phyloP scores from a whole-genome alignment of 1,140 invertebrate genomes.

The Drosophila ercepeae region DNA sequence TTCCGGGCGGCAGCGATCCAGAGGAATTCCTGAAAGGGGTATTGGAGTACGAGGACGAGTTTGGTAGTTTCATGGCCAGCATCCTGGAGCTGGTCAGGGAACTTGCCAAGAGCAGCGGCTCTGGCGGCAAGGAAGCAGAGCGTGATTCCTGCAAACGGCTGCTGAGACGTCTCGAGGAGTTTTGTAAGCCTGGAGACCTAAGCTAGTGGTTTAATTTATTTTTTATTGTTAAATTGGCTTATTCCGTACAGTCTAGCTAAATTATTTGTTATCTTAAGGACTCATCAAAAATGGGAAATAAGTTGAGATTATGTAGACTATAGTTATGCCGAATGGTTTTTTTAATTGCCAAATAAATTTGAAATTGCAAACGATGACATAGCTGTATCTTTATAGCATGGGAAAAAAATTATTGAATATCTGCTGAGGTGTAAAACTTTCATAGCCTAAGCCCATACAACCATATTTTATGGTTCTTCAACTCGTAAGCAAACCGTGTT shows the following conservation, averaged over 20 bases:
- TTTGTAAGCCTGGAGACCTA: not conserved
- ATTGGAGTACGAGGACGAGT: conserved; percentile 42
- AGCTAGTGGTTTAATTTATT: not conserved
- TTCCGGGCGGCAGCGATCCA: not conserved
- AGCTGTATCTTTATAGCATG: no score
- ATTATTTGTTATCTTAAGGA: not conserved
- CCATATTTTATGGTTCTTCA: not conserved
- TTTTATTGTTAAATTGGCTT: not conserved
- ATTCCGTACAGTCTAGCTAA: not conserved
- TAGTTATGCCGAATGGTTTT: not conserved
- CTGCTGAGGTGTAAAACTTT: not conserved
- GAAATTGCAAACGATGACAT: not conserved
- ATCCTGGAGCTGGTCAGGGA: conserved; percentile 49
- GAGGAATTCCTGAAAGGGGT: conserved; percentile 6
- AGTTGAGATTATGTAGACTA: not conserved
- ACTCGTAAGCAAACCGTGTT: not conserved
- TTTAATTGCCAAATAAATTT: not conserved
- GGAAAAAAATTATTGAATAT: no score
- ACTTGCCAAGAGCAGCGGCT: conserved; percentile 8
- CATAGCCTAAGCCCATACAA: not conserved
- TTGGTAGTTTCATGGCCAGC: conserved; percentile 22
- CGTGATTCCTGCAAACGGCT: conserved; percentile 37
- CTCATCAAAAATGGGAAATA: not conserved
- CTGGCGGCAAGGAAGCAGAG: conserved; percentile 8
- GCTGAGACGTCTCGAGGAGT: conserved; percentile 35